phyloP scores from a whole-genome alignment of 2,113 vertebrate species.

The Propithecus coquereli region DNA sequence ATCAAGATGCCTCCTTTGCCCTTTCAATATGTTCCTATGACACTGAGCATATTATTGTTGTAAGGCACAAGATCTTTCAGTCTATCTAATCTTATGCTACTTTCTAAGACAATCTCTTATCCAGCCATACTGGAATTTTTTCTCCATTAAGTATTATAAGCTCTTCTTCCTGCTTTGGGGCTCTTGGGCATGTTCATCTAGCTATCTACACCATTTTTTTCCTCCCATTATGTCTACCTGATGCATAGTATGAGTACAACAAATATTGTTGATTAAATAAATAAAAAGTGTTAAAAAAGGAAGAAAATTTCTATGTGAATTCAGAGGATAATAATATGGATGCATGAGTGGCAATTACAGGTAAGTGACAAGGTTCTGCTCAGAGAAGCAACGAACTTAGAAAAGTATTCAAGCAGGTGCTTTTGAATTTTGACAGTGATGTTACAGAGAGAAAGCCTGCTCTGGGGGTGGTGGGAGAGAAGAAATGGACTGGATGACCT shows the following conservation, averaged over 20 bases:
- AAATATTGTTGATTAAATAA: background rate
- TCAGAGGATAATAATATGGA: background rate
- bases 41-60: background rate
- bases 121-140: background rate
- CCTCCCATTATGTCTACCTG: background rate
- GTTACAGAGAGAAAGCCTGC: background rate
- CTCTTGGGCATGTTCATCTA: background rate
- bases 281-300: background rate
- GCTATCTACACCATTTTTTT: background rate
- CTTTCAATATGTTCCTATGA: background rate
- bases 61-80: background rate
- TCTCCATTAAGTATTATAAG: background rate
- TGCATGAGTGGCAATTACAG: background rate
- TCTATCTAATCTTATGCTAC: background rate
- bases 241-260: too few species aligned
- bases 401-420: background rate
- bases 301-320: background rate
- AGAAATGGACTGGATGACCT: background rate
- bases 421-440: background rate
- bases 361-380: background rate
- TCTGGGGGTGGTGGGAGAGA: background rate
- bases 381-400: fast-evolving
- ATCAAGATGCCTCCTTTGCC: background rate
- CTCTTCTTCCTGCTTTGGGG: background rate
- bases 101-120: background rate